Percentiles rank a stretch among this genome's conserved stretches.
Conservation (phyloP, 1,140 invertebrate genomes). For the Neomicropteryx cornuta region DNA sequence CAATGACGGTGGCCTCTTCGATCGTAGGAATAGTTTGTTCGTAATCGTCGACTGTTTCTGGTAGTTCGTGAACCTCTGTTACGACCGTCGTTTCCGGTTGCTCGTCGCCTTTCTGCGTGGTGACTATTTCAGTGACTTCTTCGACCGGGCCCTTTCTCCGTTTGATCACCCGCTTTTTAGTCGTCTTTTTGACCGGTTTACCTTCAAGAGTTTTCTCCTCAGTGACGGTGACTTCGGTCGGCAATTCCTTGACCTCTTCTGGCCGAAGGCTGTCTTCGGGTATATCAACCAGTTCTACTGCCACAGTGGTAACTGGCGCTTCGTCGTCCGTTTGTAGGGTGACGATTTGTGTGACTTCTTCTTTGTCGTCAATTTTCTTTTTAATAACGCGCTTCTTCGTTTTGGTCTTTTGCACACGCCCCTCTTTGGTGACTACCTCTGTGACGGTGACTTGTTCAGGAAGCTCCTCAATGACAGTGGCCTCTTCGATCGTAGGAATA, state of each 20-base stretch:
- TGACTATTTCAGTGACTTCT: no score
- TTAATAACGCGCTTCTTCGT: slow-evolving; percentile 30
- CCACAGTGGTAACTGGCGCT: slow-evolving; percentile 24
- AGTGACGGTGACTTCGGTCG: slow-evolving; percentile 15
- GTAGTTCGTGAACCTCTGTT: no score
- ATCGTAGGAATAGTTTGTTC: no score
- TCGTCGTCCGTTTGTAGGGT: slow-evolving; percentile 34
- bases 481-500: slow-evolving; percentile 4
- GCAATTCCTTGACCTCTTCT: no score
- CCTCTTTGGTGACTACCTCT: slow-evolving; percentile 15
- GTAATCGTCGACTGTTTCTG: no score
- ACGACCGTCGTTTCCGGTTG: no score
- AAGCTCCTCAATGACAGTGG: slow-evolving; percentile 9
- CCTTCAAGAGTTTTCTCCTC: slow-evolving; percentile 5
- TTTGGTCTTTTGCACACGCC: slow-evolving; percentile 6
- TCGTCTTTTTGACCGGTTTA: slow-evolving; percentile 9
- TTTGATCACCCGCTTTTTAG: no score
- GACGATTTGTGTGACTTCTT: slow-evolving; percentile 32
- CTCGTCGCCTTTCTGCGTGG: no score
- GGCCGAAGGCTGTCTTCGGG: no score
- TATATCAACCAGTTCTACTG: no score
- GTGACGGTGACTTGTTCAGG: slow-evolving; percentile 12
- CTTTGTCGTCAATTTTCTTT: slow-evolving; percentile 25
- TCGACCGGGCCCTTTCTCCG: no score
- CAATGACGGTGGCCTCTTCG: slow-evolving; percentile 17